Evolutionary conservation across 2,113 vertebrate genomes (phyloP).

Genomic region (Cnemophilus loriae): DNA sequence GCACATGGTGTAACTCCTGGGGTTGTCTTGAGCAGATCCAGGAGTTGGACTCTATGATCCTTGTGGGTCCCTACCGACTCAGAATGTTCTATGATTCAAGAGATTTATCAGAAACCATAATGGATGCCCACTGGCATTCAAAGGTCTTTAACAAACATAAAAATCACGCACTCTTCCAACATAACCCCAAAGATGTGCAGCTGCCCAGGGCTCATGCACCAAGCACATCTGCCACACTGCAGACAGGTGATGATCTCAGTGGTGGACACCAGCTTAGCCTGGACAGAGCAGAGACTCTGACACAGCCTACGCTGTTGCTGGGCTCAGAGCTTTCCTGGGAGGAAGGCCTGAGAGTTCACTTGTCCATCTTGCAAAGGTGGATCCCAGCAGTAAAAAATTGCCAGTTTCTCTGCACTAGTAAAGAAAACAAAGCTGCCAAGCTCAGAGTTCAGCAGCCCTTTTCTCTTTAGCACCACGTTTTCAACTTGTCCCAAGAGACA

Average conservation of each 20-base stretch:
- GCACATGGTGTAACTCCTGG: not conserved
- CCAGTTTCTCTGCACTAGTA: not conserved
- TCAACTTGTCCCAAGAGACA: not conserved
- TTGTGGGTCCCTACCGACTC: not conserved
- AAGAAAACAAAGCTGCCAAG: not conserved
- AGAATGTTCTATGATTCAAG: not conserved
- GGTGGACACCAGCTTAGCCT: not conserved
- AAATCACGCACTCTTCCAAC: not conserved
- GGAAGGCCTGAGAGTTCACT: not conserved
- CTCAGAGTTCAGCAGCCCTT: not conserved
- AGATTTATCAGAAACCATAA: not conserved
- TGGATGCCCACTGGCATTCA: not conserved
- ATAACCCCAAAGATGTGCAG: not conserved
- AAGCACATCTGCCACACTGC: not conserved
- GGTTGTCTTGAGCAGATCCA: not conserved
- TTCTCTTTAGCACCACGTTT: not conserved
- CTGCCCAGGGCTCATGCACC: not conserved
- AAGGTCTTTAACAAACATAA: not conserved
- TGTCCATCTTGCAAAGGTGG: not conserved
- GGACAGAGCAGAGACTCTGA: not conserved
- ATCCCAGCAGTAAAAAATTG: not conserved
- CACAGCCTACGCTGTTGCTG: not conserved
- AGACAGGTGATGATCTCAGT: not conserved
- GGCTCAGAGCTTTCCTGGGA: not conserved
- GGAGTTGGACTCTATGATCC: not conserved